A percentile compares a stretch with the other conserved stretches of the same genome.
Conservation (phyloP, 2,888 invertebrate species). For the Keiferia lycopersicella region DNA sequence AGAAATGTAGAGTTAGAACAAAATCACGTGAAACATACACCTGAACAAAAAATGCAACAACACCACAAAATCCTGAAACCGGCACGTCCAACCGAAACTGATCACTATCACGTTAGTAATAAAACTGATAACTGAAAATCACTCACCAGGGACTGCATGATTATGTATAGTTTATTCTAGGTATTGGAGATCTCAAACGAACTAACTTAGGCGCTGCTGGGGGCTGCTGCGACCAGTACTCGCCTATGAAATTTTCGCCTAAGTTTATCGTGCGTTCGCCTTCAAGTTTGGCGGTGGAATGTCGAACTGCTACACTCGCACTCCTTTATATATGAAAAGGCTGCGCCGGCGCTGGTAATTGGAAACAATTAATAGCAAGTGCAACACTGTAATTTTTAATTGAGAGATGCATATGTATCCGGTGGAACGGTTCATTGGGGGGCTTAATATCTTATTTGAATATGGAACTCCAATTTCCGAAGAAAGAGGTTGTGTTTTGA, state of each 20-base stretch:
- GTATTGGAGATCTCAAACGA: conserved; percentile 78
- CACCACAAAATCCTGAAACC: conserved; percentile 9
- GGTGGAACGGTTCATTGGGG: conserved; percentile 39
- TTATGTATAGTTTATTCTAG: conserved; percentile 60
- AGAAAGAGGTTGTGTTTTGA: not conserved
- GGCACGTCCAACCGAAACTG: conserved; percentile 2
- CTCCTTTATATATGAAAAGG: conserved; percentile 75
- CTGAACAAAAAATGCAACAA: not conserved
- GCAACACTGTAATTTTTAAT: conserved; percentile 73
- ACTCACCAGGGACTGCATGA: conserved; percentile 81
- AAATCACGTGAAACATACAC: not conserved
- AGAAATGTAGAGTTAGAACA: not conserved
- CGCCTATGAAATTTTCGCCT: conserved; percentile 79
- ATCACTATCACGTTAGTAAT: conserved; percentile 31
- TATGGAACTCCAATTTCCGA: not conserved
- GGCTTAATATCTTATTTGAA: not conserved
- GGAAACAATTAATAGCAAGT: conserved; percentile 78
- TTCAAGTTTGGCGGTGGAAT: conserved; percentile 69
- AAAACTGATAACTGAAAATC: conserved; percentile 35
- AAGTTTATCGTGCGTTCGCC: conserved; percentile 60
- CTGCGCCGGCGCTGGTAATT: conserved; percentile 72
- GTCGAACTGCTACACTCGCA: conserved; percentile 57
- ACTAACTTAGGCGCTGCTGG: conserved; percentile 78
- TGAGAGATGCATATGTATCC: conserved; percentile 67
- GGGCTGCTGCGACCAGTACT: conserved; percentile 62